Evolutionary conservation across 30 jellyfish, hydroid and myxozoan genomes (phyloP), one percentile per base, ranked within the genome.

Genomic region (Hydractinia symbiolongicarpus): DNA sequence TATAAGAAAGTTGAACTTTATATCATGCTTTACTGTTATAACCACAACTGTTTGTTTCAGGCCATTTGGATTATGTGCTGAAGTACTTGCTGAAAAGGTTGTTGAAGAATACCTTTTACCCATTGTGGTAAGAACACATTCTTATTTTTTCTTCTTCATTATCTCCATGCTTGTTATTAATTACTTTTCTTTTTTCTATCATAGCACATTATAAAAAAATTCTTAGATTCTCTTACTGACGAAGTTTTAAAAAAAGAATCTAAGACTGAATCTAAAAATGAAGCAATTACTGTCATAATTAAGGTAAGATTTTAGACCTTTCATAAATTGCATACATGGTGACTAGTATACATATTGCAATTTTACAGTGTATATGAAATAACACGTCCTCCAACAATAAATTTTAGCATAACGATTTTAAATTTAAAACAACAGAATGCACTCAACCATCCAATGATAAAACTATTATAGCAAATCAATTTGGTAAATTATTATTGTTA

Each of bases 61-160:
- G 78, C 98, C 98, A 7, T 93, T 93, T 87, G 98, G 98, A 8
- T 88, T 70, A 49, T 93, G 98, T 73, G 96, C 98, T 21, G 98
- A 93, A 74, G 85, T 85, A 40, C 86, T 93, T 9, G 76, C 96
- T 55, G 82, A 82, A 44, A 82, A 88, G 78, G 84, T 96, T 13
- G 82, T 93, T 14, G 93, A 89, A 71, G 88, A 87, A 5, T 93
- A 82, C 16, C 86, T 93, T 40, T 73, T 93, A 85, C 96, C 98
- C 10, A 76, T 86, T 61, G 95, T 93, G 84, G 98, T 93, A 93
- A 61, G 93, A 67, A 67, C n/a, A 67, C 11, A 20, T 13, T 13
- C 50, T 13, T 13, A 67, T 67, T 21, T 13, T 67, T 16, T 67
- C 4, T 67, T 15, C 4, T 67, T 67, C 19, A 16, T 11, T 11